phyloP scores from a whole-genome alignment of 1,140 invertebrate species.

The Drosophila watanabei region DNA sequence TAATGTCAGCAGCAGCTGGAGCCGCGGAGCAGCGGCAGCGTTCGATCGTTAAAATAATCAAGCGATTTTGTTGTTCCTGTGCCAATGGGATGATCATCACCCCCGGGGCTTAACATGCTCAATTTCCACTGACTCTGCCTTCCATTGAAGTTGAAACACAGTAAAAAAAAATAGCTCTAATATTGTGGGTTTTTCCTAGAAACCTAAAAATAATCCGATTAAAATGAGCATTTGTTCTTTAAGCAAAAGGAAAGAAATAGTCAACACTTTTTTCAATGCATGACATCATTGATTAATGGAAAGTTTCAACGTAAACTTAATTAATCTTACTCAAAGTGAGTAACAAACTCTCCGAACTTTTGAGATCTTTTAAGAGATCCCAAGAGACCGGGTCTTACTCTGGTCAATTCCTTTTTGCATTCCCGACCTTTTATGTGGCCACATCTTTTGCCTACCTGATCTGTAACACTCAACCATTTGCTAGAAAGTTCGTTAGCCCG shows the following conservation, averaged over 20 bases:
- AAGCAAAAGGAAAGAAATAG: not conserved
- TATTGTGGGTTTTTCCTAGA: not conserved
- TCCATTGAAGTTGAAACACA: conserved; percentile 24
- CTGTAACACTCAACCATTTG: conserved; percentile 1
- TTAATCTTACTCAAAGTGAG: not conserved
- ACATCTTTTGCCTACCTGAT: conserved; percentile 26
- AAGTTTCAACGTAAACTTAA: not conserved
- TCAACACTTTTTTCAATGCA: no score
- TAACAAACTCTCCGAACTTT: not conserved
- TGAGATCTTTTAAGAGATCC: not conserved
- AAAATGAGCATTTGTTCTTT: not conserved
- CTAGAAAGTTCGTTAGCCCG: conserved; percentile 45
- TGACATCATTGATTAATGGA: conserved; percentile 7
- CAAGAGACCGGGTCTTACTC: not conserved
- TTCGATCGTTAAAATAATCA: conserved; percentile 50
- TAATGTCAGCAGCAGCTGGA: conserved; percentile 53
- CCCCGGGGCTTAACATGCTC: conserved; percentile 29
- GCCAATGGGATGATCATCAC: conserved; percentile 34
- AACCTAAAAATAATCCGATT: not conserved
- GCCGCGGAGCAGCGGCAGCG: conserved; percentile 7
- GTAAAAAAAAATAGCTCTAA: conserved; percentile 4
- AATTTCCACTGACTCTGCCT: conserved; percentile 37
- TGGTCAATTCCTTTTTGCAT: conserved; percentile 25
- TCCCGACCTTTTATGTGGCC: not conserved
- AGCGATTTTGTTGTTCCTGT: conserved; percentile 14